phyloP scores from a whole-genome alignment of 2,113 vertebrate genomes.

The Crocuta crocuta region DNA sequence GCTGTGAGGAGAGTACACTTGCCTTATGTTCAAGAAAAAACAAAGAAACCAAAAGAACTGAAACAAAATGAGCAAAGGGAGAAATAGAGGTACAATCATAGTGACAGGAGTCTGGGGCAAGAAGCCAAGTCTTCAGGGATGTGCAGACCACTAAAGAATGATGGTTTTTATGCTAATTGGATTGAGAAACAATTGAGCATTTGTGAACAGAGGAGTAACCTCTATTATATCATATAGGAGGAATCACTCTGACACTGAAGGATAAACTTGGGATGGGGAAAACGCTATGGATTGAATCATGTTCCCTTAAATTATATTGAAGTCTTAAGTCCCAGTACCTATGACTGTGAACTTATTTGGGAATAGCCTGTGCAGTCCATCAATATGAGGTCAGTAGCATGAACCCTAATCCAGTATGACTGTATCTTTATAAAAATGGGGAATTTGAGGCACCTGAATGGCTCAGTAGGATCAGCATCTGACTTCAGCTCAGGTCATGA shows the following conservation, averaged over 20 bases:
- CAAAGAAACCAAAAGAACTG: neutral
- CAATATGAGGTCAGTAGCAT: neutral
- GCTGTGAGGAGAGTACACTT: neutral
- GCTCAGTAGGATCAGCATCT: neutral
- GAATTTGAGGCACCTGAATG: neutral
- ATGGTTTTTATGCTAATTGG: neutral
- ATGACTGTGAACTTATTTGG: neutral
- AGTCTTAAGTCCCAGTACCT: neutral
- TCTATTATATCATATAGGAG: neutral
- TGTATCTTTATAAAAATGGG: neutral
- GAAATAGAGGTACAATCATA: neutral
- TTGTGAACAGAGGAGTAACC: neutral
- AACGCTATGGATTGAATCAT: neutral
- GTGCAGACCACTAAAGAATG: neutral
- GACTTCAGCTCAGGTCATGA: neutral
- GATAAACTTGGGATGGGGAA: too few relatives aligned
- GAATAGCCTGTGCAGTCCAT: neutral
- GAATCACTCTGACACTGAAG: neutral
- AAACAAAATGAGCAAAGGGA: neutral
- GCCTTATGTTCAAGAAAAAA: neutral
- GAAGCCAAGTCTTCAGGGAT: neutral
- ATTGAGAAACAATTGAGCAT: neutral
- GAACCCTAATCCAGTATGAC: neutral
- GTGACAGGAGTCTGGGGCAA: rapidly evolving
- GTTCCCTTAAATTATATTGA: neutral